phyloP scores from a whole-genome alignment of 1,140 invertebrate genomes.

The Homarus americanus region DNA sequence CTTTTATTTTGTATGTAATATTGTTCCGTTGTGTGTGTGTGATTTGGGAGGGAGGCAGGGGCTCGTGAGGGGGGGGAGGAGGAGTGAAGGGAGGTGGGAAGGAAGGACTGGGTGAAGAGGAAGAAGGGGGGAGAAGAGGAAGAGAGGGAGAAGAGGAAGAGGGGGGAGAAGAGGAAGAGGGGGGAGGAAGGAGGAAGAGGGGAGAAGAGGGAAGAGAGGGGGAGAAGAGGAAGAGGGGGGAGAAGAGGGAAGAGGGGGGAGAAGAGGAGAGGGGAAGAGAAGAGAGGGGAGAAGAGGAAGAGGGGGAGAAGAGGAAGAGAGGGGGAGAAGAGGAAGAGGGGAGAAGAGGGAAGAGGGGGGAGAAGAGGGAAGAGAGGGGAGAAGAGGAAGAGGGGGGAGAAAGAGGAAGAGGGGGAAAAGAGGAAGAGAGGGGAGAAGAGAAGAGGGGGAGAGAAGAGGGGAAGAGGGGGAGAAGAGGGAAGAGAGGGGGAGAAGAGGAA shows the following conservation, averaged over 20 bases:
- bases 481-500: slow-evolving; percentile 31
- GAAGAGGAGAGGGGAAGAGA: not conserved
- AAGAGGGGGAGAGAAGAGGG: not conserved
- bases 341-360: slow-evolving; percentile 24
- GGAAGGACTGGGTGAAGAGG: too few relatives aligned
- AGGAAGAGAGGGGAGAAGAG: slow-evolving; percentile 6
- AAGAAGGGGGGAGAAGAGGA: not conserved
- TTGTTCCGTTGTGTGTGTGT: too few relatives aligned
- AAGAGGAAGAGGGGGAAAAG: not conserved
- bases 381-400: not conserved
- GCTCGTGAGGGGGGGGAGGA: not conserved
- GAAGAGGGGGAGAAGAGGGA: not conserved
- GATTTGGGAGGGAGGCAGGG: too few relatives aligned
- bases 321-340: not conserved
- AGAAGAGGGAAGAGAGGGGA: not conserved
- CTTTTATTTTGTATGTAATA: too few relatives aligned
- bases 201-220: too few relatives aligned
- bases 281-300: not conserved
- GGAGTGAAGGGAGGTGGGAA: too few relatives aligned
- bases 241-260: not conserved
- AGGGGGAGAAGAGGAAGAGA: not conserved
- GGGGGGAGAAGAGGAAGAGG: too few relatives aligned
- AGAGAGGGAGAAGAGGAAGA: too few relatives aligned
- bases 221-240: too few relatives aligned
- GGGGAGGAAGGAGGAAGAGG: too few relatives aligned